Evolutionary conservation across 2,113 vertebrate genomes (phyloP).

Genomic region (Muntiacus reevesi): DNA sequence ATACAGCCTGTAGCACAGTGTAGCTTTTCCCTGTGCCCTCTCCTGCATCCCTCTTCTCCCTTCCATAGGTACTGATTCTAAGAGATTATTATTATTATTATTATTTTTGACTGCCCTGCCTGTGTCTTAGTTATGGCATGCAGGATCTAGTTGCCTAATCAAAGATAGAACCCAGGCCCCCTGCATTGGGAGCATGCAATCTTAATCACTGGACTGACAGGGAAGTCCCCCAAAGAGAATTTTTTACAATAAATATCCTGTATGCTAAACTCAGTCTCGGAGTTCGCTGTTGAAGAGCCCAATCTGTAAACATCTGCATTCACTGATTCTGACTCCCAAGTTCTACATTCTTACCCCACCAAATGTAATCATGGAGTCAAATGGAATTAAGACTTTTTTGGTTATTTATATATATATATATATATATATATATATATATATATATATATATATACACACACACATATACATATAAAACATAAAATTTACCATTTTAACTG

Average conservation of each 20-base stretch:
- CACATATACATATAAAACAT: neutral
- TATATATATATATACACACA: neutral
- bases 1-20: neutral
- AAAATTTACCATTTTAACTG: neutral
- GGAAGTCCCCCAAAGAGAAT: neutral
- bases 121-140: neutral
- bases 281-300: neutral
- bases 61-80: neutral
- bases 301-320: neutral
- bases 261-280: neutral
- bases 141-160: neutral
- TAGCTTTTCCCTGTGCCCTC: neutral
- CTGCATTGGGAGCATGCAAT: neutral
- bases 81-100: neutral
- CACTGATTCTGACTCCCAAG: neutral
- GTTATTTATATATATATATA: neutral
- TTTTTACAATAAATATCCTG: neutral
- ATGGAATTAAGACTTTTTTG: neutral
- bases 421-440: neutral
- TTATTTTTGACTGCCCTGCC: neutral
- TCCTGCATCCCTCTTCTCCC: neutral
- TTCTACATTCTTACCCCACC: neutral
- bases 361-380: neutral
- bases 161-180: neutral
- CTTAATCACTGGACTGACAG: neutral